phyloP scores from a whole-genome alignment of 2,888 invertebrate species.

The Sinotaia quadrata region DNA sequence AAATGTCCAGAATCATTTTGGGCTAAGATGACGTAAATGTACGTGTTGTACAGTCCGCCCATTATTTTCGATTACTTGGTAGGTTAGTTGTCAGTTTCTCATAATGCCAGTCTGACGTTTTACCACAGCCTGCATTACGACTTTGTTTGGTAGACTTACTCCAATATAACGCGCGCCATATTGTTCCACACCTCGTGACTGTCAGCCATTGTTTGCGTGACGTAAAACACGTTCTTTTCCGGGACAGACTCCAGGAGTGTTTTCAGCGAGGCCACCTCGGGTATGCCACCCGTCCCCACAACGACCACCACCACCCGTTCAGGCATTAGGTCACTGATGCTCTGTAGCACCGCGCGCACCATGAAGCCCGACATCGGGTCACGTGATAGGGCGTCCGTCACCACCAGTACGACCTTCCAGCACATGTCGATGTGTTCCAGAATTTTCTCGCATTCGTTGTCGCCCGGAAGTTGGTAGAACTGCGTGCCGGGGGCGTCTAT shows the following conservation, averaged over 20 bases:
- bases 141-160: neutral
- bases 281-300: neutral
- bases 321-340: neutral
- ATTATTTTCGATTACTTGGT: too few relatives aligned
- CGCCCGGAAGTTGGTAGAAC: neutral
- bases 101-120: too few relatives aligned
- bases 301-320: neutral
- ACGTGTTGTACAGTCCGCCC: too few relatives aligned
- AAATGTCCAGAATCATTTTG: too few relatives aligned
- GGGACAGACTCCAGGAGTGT: neutral
- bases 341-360: neutral
- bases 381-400: neutral
- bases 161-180: neutral
- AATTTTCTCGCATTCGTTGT: slow-evolving; percentile 1
- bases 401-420: neutral
- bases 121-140: too few relatives aligned
- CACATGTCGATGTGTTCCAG: slow-evolving; percentile 4
- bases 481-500: neutral
- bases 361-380: neutral
- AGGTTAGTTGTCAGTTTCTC: too few relatives aligned
- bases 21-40: too few relatives aligned
- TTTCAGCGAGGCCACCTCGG: neutral
- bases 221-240: neutral
- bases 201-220: neutral
- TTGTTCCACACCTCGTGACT: neutral